Evolutionary conservation across 1,140 invertebrate species (phyloP), one percentile per base, ranked within the genome.

Genomic region (Zelostemma sp.): DNA sequence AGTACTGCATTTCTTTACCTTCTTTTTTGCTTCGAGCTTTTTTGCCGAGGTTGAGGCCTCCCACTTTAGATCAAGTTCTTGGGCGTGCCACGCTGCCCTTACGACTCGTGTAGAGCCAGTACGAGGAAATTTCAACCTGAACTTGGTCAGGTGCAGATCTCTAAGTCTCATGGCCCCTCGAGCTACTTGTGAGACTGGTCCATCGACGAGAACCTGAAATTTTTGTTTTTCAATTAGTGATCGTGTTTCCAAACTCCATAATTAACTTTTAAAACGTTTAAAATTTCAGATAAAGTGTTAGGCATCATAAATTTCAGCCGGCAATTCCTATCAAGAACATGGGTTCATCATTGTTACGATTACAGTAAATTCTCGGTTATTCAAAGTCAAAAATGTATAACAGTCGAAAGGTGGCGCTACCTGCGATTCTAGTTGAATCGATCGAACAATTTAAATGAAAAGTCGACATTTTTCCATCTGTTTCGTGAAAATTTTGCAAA

Each of bases 141-240:
- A 96, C 78, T 96, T 97, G 0, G 97, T 99, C 61, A 99, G 86
- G 79, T 98, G 95, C 17, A 99, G 86, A 74, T 96, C 91, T 78
- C 93, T 98, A 49, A 99, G 89, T 74, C 95, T 92, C 78, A 98
- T 91, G 66, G 93, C 91, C 12, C 80, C 75, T 48, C 97, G 88
- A n/a, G 90, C 86, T 11, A 99, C 94, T 75, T 92, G 92, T 61
- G 91, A 90, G 78, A 89, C 88, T 48, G 97, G 97, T 35, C 97
- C 97, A 91, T 99, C 97, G 63, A 99, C 89, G 53, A 99, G 88
- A 76, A 95, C 95, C 95, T 96, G 25, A 47, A 11, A 49, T n/a
- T n/a, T n/a, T n/a, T n/a, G n/a, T n/a, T n/a, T n/a, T n/a, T n/a
- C n/a, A n/a, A n/a, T n/a, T n/a, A n/a, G n/a, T n/a, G n/a, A n/a